These are phyloP conservation scores for Leptinotarsa peninsularis DNA, from an alignment of 2,888 invertebrate genomes.

Conservation along the genomic window DNA sequence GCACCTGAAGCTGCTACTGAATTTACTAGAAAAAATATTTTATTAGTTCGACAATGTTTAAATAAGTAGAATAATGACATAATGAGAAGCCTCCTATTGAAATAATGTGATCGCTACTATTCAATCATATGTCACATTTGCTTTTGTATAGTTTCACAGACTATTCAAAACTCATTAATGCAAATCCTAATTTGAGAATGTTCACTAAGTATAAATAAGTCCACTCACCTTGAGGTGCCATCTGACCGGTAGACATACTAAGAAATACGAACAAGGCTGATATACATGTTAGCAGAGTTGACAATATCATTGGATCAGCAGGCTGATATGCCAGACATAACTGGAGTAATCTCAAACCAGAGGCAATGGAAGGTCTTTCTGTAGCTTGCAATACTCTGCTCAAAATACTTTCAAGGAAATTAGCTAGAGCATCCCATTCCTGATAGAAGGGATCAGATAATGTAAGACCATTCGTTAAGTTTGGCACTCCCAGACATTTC, in stretches of 20 bases:
- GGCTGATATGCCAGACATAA: slow-evolving; percentile 82
- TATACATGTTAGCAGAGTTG: slow-evolving; percentile 88
- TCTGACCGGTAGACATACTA: slow-evolving; percentile 86
- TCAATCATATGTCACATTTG: no score
- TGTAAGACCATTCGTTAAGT: slow-evolving; percentile 61
- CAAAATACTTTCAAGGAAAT: slow-evolving; percentile 84
- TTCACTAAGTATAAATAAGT: not conserved
- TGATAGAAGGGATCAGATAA: slow-evolving; percentile 77
- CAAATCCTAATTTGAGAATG: not conserved
- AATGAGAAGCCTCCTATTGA: no score
- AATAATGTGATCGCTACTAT: no score
- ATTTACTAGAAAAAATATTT: slow-evolving; percentile 61
- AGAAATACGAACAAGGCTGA: slow-evolving; percentile 93
- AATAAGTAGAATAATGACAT: no score
- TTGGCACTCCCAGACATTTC: slow-evolving; percentile 73
- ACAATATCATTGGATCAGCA: slow-evolving; percentile 83
- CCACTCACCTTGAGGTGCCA: slow-evolving; percentile 67
- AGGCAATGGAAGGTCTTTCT: slow-evolving; percentile 80
- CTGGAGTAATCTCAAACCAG: slow-evolving; percentile 82
- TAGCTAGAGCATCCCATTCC: slow-evolving; percentile 87
- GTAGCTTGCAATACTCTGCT: slow-evolving; percentile 80
- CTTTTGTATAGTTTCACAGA: no score
- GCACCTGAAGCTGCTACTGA: slow-evolving; percentile 75
- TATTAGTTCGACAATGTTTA: no score
- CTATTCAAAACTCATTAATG: no score